These are phyloP conservation scores for Phyto melanocephala DNA, from an alignment of 2,888 invertebrate genomes.

Conservation along the genomic window DNA sequence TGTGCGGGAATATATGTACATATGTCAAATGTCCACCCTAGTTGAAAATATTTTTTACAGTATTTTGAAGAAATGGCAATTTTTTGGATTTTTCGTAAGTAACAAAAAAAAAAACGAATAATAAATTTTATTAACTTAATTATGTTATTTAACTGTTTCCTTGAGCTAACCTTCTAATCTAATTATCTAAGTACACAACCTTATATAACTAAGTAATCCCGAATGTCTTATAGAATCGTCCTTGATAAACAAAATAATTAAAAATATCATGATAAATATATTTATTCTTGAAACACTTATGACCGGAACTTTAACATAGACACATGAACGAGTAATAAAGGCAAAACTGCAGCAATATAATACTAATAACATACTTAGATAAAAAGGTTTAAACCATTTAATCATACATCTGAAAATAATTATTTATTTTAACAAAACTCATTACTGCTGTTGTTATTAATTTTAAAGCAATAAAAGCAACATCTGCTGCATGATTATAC, in stretches of 20 bases:
- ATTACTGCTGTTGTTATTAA: conserved; percentile 2
- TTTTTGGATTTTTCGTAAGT: no score
- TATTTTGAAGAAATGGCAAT: no score
- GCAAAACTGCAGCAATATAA: background rate
- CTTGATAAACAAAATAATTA: background rate
- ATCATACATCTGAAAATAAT: conserved; percentile 30
- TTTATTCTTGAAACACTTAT: conserved; percentile 15
- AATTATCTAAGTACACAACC: no score
- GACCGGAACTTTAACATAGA: conserved; percentile 48
- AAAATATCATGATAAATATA: conserved; percentile 21
- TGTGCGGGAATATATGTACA: no score
- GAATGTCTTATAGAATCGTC: no score
- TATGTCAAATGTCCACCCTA: no score
- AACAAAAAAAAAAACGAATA: no score
- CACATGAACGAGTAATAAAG: conserved; percentile 6
- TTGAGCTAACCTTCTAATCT: no score
- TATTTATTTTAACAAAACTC: conserved; percentile 5
- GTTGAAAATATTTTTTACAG: no score
- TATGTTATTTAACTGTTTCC: no score
- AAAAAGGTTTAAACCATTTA: background rate
- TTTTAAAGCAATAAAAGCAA: background rate
- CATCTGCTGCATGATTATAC: conserved; percentile 31
- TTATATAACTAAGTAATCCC: no score
- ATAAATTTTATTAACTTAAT: no score
- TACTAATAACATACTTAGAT: background rate